Percentiles rank a stretch among this genome's conserved stretches.
Evolutionary conservation across 1,140 invertebrate species (phyloP).

Genomic region (Eumaeus atala): DNA sequence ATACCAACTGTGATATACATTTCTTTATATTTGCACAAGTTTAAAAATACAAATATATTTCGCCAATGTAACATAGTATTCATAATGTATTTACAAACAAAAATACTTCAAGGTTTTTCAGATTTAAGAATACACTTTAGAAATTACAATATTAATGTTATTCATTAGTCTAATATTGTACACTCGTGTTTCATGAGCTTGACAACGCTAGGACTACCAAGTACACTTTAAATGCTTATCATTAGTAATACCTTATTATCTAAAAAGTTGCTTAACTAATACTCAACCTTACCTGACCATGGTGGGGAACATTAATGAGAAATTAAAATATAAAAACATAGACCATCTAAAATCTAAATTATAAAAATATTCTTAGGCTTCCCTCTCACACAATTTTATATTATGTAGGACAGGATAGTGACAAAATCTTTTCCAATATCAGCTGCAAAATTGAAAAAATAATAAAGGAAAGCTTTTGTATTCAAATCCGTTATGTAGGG

Average conservation of each 20-base stretch:
- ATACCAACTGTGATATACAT: neutral
- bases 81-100: neutral
- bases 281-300: neutral
- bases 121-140: neutral
- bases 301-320: too few species aligned
- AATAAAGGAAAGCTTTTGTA: too few species aligned
- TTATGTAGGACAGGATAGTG: too few species aligned
- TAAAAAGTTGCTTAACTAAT: neutral
- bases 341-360: too few species aligned
- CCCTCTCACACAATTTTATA: too few species aligned
- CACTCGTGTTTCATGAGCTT: neutral
- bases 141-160: neutral
- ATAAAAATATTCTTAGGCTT: too few species aligned
- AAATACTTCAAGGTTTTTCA: neutral
- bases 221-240: neutral
- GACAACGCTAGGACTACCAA: neutral
- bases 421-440: too few species aligned
- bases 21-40: slow-evolving; percentile 2
- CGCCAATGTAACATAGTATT: neutral
- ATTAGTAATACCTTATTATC: neutral
- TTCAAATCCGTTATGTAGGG: too few species aligned
- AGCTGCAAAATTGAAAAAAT: too few species aligned
- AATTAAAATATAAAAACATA: too few species aligned
- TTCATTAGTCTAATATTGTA: neutral
- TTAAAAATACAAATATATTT: neutral